Evolutionary conservation across 1,140 invertebrate genomes (phyloP), one percentile per base, ranked within the genome.

Genomic region (Macrotrachela quadricornifera): DNA sequence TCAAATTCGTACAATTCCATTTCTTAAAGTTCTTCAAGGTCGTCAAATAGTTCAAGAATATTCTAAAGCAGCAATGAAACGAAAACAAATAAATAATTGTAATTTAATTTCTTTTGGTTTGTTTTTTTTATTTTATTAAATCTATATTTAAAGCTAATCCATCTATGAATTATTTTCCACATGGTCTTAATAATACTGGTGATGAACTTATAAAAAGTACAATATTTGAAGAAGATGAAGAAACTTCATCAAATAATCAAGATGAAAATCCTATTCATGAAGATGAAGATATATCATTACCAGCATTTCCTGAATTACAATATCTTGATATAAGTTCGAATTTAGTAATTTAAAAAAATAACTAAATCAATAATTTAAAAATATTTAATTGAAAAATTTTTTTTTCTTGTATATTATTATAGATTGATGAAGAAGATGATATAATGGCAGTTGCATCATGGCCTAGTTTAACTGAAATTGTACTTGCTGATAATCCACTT

Each of bases 401-500:
- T n/a, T n/a, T n/a, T n/a, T n/a, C n/a, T n/a, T n/a, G n/a, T n/a
- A n/a, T n/a, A n/a, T n/a, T 17, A 48, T 18, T 30, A 14, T 4
- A 68, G 61, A 66, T 69, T 43, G 54, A 47, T 15, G 61, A 65
- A 17, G 66, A 70, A 51, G 65, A 69, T 40, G 64, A 60, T 21
- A 21, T 70, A 15, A 52, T 69, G 39, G 63, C 68, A 14, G 61
- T 68, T 6, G 66, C 66, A 14, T 61, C 63, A 0, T 70, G 68
- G 68, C 68, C 68, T 4, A 63, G 64, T 59, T 57, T 70, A 46
- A 56, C 59, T 1, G 65, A 70, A 52, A 55, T 70, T 14, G 55
- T 65, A 12, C 61, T 70, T n/a, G 60, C 65, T 47, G 58, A 62
- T 51, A 69, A 69, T 55, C 67, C 67, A 12, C 61, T 70, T 30